phyloP scores from a whole-genome alignment of 2,888 invertebrate genomes.

The Punctoribates punctum region DNA sequence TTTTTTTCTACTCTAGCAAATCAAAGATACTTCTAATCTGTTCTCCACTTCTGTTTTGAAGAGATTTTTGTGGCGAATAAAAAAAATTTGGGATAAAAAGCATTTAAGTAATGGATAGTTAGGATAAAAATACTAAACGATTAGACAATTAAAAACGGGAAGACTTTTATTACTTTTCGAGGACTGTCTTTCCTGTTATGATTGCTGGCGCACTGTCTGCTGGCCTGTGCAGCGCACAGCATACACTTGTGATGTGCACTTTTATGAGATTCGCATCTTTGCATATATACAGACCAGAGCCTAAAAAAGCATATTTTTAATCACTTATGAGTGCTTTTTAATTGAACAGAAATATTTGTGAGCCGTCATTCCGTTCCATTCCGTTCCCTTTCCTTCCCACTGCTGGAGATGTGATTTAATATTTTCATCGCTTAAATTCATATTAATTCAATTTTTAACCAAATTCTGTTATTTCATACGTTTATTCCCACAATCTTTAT shows the following conservation, averaged over 20 bases:
- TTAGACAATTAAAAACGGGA: constrained; percentile 9
- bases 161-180: neutral
- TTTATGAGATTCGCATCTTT: neutral
- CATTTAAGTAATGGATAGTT: constrained; percentile 16
- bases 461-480: too few species aligned
- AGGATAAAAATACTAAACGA: neutral
- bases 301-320: neutral
- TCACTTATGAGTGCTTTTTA: neutral
- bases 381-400: too few species aligned
- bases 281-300: neutral
- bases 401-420: too few species aligned
- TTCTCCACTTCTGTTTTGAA: too few species aligned
- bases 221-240: too few species aligned
- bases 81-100: neutral
- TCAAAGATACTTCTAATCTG: too few species aligned
- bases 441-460: too few species aligned
- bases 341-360: neutral
- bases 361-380: too few species aligned
- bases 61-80: neutral
- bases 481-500: too few species aligned
- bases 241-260: too few species aligned
- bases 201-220: too few species aligned
- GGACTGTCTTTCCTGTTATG: neutral
- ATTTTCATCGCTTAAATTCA: too few species aligned
- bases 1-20: neutral